Evolutionary conservation across 2,888 invertebrate genomes (phyloP), one percentile per base, ranked within the genome.

Genomic region (Drosophila testacea): DNA sequence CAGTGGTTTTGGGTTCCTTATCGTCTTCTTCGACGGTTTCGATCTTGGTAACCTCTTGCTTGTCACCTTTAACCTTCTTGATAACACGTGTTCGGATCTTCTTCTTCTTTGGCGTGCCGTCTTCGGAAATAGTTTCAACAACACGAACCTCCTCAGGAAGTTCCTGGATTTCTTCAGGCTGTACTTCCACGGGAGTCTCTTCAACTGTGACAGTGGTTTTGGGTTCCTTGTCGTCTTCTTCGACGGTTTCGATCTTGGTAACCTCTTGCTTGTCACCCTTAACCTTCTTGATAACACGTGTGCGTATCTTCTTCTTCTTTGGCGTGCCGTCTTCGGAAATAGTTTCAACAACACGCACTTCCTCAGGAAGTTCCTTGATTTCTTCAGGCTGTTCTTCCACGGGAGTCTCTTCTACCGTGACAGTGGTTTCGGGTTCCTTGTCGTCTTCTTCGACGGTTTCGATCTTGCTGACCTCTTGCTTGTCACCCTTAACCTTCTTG

Each of bases 41-140:
- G 39, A 81, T 81, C 65, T 80, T 81, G 13, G 80, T 81, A 13
- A 80, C 69, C 59, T 81, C 81, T 67, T 81, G 78, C 27, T 73
- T 81, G 54, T 71, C 76, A 32, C 80, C 81, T 62, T 80, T 81
- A 30, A 80, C 54, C 67, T 78, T 81, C 61, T 79, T 81, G 59
- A 81, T 78, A 2, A 79, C 71, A 11, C 81, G 81, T 38, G 79
- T 79, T 27, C 79, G 79, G 3, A 79, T 78, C 69, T 70, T 79
- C 54, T 69, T 81, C 65, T 76, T 77, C 47, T 61, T 81, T 0
- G 74, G 64, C 9, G 38, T 74, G 16, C 76, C 76, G 6, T 76
- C 76, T 60, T 74, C 68, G 5, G 70, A 27, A 0, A 71, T 32
- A 0, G 74, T 65, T 62, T 77, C 76, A 22, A 75, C 34, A 0